phyloP scores from a whole-genome alignment of 1,140 invertebrate genomes.

The Tyrophagus putrescentiae region DNA sequence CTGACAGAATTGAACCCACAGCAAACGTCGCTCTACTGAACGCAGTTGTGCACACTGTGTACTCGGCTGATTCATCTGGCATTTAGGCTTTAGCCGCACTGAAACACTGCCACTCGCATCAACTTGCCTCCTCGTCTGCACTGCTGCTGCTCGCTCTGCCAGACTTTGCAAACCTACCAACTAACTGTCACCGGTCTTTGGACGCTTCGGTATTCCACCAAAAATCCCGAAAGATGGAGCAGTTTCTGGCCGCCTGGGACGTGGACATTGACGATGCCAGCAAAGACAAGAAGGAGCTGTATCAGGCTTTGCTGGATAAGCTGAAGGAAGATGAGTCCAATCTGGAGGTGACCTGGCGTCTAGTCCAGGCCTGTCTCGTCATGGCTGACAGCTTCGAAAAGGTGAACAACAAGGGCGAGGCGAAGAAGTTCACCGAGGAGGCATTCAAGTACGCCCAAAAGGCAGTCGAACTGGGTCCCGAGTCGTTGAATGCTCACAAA shows the following conservation, averaged over 20 bases:
- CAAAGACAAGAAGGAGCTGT: neutral
- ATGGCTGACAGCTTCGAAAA: slow-evolving; percentile 36
- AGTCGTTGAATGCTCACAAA: slow-evolving; percentile 51
- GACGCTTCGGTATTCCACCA: too few relatives aligned
- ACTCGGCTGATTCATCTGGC: too few relatives aligned
- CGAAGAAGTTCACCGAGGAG: slow-evolving; percentile 42
- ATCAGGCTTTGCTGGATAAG: slow-evolving; percentile 18
- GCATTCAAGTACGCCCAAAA: slow-evolving; percentile 44
- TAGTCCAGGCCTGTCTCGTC: slow-evolving; percentile 47
- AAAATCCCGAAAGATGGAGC: neutral
- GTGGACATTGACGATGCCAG: neutral
- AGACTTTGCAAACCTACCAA: too few relatives aligned
- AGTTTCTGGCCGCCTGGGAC: neutral
- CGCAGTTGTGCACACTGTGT: too few relatives aligned
- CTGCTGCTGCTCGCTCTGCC: too few relatives aligned
- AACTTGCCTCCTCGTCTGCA: too few relatives aligned
- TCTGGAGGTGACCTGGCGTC: slow-evolving; percentile 45
- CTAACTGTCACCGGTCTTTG: too few relatives aligned
- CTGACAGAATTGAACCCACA: too few relatives aligned
- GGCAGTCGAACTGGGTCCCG: slow-evolving; percentile 41
- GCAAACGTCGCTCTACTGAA: too few relatives aligned
- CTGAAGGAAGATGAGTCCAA: slow-evolving; percentile 20
- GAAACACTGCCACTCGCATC: too few relatives aligned
- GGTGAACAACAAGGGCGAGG: slow-evolving; percentile 37
- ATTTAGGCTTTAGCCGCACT: too few relatives aligned